Conservation (phyloP, 1,140 invertebrate genomes). For the Drosophila asahinai region DNA sequence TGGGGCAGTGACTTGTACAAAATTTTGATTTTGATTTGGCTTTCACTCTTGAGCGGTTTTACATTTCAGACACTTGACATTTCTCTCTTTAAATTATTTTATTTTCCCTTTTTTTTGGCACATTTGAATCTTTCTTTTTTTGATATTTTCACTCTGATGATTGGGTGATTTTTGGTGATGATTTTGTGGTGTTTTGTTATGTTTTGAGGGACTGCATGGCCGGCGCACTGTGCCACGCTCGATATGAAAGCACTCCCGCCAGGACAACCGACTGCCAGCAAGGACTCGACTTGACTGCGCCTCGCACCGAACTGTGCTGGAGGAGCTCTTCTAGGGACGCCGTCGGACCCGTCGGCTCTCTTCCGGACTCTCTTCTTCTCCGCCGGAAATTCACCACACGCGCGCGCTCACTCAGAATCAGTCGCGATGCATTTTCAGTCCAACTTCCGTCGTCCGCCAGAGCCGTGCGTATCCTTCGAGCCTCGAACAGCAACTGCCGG, state of each 20-base stretch:
- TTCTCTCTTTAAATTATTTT: neutral
- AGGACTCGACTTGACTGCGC: constrained; percentile 68
- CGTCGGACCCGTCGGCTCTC: constrained; percentile 42
- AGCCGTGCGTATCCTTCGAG: constrained; percentile 81
- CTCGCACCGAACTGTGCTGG: constrained; percentile 20
- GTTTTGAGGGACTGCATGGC: constrained; percentile 34
- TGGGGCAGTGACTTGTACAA: constrained; percentile 40
- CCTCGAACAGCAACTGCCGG: constrained; percentile 77
- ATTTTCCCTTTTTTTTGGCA: constrained; percentile 52
- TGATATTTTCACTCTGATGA: constrained; percentile 39
- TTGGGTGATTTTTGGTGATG: constrained; percentile 20
- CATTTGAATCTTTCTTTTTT: constrained; percentile 48
- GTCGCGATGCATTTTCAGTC: constrained; percentile 43
- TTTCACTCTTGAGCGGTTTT: constrained; percentile 44
- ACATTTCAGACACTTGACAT: constrained; percentile 45
- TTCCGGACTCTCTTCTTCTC: constrained; percentile 61
- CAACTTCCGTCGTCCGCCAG: constrained; percentile 55
- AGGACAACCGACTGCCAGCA: constrained; percentile 71
- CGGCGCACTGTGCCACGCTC: constrained; percentile 52
- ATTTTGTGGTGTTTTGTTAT: constrained; percentile 44
- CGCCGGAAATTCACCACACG: constrained; percentile 67
- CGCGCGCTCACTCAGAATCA: constrained; percentile 39
- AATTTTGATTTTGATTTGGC: constrained; percentile 45
- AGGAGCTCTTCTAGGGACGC: constrained; percentile 28
- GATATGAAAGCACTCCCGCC: constrained; percentile 43